These are phyloP conservation scores for Solenopsis fugax DNA, from an alignment of 1,140 invertebrate genomes.

Conservation along the genomic window DNA sequence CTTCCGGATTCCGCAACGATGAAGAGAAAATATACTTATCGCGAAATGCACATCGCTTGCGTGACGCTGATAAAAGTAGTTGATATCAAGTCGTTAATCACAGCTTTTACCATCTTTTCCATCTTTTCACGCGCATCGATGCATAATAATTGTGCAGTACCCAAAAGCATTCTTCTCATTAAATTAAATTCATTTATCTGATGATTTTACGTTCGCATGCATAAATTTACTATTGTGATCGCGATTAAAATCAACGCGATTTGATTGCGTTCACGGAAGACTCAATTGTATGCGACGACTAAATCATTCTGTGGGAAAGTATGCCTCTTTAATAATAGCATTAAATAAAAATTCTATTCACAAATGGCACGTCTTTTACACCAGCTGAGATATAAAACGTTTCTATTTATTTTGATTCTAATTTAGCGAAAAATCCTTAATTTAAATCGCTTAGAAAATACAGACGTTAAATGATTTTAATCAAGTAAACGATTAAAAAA, in stretches of 20 bases:
- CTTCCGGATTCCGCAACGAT: neutral
- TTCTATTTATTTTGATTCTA: neutral
- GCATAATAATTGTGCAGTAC: neutral
- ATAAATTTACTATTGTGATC: neutral
- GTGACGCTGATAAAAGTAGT: neutral
- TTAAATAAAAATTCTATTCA: neutral
- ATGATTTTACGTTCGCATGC: neutral
- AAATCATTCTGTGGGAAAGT: neutral
- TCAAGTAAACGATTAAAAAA: no score
- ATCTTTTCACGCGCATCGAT: neutral
- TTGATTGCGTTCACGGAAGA: neutral
- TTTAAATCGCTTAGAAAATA: no score
- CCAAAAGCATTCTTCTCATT: neutral
- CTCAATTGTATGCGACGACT: no score
- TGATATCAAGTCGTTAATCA: conserved; percentile 19
- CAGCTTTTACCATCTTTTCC: neutral
- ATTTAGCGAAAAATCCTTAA: neutral
- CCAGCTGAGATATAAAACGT: neutral
- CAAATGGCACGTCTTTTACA: neutral
- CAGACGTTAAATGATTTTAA: no score
- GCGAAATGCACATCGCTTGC: neutral
- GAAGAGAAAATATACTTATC: conserved; percentile 15
- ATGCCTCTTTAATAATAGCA: neutral
- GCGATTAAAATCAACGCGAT: neutral
- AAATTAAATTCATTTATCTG: neutral